Base-by-base conservation (phyloP, 2,888 invertebrate species). In the Linyphia triangularis region DNA sequence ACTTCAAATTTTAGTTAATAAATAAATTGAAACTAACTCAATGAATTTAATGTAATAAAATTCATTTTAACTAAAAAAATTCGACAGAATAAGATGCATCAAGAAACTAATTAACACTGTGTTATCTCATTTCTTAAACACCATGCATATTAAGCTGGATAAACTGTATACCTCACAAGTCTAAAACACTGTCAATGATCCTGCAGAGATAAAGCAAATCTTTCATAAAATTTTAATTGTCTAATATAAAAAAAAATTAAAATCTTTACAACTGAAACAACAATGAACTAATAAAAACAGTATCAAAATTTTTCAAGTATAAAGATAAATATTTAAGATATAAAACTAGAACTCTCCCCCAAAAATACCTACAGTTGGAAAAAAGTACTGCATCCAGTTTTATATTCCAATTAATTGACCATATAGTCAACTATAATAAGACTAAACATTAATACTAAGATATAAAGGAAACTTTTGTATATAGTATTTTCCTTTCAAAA, bases 121-220 rank as follows among this genome's bases (percentile, higher is more conserved):
- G 33, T 61, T 77, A 77, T 22, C n/a, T n/a, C 22, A 67, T 6
- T 63, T 24, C 9, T 77, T 61, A 26, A 70, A 70, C 19, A 67
- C 26, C 77, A 77, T 77, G 77, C 77, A 59, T 19, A 61, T 77
- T 24, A 40, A 63, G n/a, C 63, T 63, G 63, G 26, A n/a, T 61
- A n/a, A 77, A 61, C 61, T 16, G 19, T 77, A 40, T 77, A 77
- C 63, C 77, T 77, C 24, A 37, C 70, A 63, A n/a, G 26, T 37
- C 63, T 40, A 77, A n/a, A 75, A 59, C 19, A 77, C 63, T 61
- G 77, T n/a, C 63, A 63, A 6, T 33, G 59, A 59, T 22, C 73
- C 73, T 73, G 51, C 19, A 73, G 73, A 59, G 51, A 73, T 30
- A 73, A 73, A 73, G 28, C 26, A 73, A 22, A 30, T 73, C 19